Evolutionary conservation across 2,888 invertebrate species (phyloP).

Genomic region (Leptogaster cylindrica): DNA sequence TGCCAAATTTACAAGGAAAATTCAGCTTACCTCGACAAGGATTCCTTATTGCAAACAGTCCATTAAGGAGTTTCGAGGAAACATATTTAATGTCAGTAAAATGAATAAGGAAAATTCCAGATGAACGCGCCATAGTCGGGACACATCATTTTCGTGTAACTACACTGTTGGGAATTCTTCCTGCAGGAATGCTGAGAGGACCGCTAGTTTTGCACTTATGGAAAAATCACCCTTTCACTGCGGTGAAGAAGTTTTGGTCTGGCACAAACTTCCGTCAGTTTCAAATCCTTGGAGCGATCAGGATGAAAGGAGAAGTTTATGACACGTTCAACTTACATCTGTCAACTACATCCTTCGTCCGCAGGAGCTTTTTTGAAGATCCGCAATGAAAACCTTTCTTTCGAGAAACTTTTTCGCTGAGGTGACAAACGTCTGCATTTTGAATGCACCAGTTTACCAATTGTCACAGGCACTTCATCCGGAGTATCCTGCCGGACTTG

Average conservation of each 20-base stretch:
- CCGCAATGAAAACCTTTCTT: constrained; percentile 15
- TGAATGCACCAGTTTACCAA: constrained; percentile 18
- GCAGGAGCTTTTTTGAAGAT: constrained; percentile 9
- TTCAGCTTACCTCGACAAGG: too few species aligned
- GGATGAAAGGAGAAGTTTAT: constrained; percentile 16
- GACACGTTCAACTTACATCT: constrained; percentile 34
- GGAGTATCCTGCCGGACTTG: not conserved
- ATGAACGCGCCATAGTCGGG: too few species aligned
- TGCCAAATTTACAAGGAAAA: too few species aligned
- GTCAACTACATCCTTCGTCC: constrained; percentile 23
- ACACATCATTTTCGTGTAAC: too few species aligned
- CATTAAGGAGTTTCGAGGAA: too few species aligned
- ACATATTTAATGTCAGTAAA: too few species aligned
- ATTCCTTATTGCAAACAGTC: too few species aligned
- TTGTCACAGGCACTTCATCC: constrained; percentile 20
- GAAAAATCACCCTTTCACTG: constrained; percentile 6
- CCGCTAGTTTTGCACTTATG: too few species aligned
- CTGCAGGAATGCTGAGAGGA: too few species aligned
- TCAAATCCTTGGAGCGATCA: constrained; percentile 1
- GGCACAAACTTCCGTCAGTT: constrained; percentile 6
- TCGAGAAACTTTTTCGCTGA: constrained; percentile 11
- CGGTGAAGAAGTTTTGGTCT: constrained; percentile 12
- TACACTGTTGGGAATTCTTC: too few species aligned
- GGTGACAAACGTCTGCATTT: constrained; percentile 31
- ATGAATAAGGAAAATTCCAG: too few species aligned